Evolutionary conservation across 2,113 vertebrate genomes (phyloP).

Genomic region (Xiphias gladius): DNA sequence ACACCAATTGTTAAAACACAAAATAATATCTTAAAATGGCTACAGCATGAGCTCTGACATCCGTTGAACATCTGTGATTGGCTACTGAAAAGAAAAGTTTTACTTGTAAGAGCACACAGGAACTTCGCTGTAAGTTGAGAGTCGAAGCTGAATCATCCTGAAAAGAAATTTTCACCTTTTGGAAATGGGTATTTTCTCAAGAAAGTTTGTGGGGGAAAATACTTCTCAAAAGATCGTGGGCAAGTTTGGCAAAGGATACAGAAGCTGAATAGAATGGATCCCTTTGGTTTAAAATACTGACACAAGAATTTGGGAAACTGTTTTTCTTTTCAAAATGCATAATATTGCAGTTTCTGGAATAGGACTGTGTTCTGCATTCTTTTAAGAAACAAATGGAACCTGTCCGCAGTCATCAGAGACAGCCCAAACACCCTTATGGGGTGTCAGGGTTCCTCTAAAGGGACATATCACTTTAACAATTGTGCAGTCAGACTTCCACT

Average conservation of each 20-base stretch:
- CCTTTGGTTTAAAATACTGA: not conserved
- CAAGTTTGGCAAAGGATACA: not conserved
- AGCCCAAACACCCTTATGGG: not conserved
- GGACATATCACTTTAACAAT: slow-evolving; percentile 7
- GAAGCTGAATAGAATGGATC: not conserved
- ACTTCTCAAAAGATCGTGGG: not conserved
- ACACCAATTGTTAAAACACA: slow-evolving; percentile 6
- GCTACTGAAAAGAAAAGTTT: not conserved
- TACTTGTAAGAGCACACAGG: not conserved
- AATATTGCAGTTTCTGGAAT: not conserved
- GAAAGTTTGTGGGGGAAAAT: not conserved
- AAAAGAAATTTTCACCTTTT: not conserved
- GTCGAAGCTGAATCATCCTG: not conserved
- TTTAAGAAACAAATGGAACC: slow-evolving; percentile 2
- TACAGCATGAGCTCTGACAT: slow-evolving; percentile 11
- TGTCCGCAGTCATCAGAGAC: slow-evolving; percentile 2
- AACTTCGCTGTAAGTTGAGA: not conserved
- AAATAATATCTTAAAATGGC: slow-evolving; percentile 28
- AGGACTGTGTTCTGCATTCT: not conserved
- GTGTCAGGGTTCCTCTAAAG: not conserved
- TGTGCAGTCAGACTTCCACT: slow-evolving; percentile 2
- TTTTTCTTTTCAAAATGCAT: not conserved
- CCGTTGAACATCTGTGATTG: not conserved
- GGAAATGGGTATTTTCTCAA: not conserved
- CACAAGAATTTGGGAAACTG: not conserved